A percentile compares a stretch with the other conserved stretches of the same genome.
Evolutionary conservation across 2,797 vertebrate species (phyloP).

Genomic region (Sebastes cheni): DNA sequence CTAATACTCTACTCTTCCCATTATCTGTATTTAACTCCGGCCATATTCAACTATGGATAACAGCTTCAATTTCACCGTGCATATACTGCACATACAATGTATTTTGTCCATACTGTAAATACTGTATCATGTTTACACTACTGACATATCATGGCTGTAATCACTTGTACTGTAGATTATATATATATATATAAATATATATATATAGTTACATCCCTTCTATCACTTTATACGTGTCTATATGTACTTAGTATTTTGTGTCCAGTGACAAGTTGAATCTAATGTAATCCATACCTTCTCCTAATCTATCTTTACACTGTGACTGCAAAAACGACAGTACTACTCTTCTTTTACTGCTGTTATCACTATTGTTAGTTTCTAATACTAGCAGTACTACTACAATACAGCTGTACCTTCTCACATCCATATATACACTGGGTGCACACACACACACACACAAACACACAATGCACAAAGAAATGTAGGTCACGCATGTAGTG

Average conservation of each 20-base stretch:
- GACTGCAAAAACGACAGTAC: background rate
- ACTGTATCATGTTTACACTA: background rate
- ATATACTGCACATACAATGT: background rate
- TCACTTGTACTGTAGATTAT: background rate
- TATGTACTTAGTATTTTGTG: background rate
- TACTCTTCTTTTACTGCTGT: background rate
- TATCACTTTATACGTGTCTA: background rate
- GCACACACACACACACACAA: background rate
- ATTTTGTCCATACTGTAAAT: background rate
- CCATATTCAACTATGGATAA: background rate
- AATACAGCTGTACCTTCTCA: background rate
- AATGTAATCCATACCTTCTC: background rate
- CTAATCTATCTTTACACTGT: background rate
- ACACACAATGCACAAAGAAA: slow-evolving; percentile 19
- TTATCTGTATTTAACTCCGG: background rate
- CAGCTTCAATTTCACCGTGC: background rate
- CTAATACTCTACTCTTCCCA: background rate
- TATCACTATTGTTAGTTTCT: background rate
- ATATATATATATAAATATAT: no score
- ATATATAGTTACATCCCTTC: no score
- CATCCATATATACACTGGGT: background rate
- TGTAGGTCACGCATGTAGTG: slow-evolving; percentile 9
- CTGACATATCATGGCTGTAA: background rate
- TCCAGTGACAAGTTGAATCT: background rate
- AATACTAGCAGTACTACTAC: background rate